Conservation (phyloP, 2,113 vertebrate genomes). For the Pionites leucogaster region DNA sequence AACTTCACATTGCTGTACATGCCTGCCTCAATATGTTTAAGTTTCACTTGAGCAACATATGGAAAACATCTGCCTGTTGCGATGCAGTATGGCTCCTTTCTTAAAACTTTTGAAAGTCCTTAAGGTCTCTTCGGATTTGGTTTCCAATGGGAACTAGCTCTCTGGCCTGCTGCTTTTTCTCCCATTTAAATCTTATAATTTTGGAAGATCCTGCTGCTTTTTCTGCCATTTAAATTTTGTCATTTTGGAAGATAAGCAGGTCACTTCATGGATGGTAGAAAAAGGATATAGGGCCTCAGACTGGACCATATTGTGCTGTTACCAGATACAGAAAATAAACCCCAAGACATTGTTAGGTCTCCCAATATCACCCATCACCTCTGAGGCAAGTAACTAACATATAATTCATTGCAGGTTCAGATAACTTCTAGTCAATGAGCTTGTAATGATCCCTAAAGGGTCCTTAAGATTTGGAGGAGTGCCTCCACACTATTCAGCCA, state of each 20-base stretch:
- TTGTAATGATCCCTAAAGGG: neutral
- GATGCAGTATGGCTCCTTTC: slow-evolving; percentile 11
- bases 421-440: neutral
- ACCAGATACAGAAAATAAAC: neutral
- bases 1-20: slow-evolving; percentile 7
- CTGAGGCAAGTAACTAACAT: neutral
- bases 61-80: slow-evolving; percentile 73
- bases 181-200: slow-evolving; percentile 14
- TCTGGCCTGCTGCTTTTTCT: slow-evolving; percentile 51
- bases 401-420: neutral
- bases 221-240: slow-evolving; percentile 31
- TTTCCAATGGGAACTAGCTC: slow-evolving; percentile 53
- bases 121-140: slow-evolving; percentile 28
- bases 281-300: neutral
- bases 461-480: rapidly evolving
- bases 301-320: neutral
- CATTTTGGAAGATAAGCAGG: neutral
- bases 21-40: slow-evolving; percentile 43
- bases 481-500: neutral
- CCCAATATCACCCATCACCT: neutral
- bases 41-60: slow-evolving; percentile 70
- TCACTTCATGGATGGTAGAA: neutral
- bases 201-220: slow-evolving; percentile 24
- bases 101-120: slow-evolving; percentile 52
- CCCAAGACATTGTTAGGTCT: neutral